Evolutionary conservation across 2,113 vertebrate genomes (phyloP).

Genomic region (Gobius niger): DNA sequence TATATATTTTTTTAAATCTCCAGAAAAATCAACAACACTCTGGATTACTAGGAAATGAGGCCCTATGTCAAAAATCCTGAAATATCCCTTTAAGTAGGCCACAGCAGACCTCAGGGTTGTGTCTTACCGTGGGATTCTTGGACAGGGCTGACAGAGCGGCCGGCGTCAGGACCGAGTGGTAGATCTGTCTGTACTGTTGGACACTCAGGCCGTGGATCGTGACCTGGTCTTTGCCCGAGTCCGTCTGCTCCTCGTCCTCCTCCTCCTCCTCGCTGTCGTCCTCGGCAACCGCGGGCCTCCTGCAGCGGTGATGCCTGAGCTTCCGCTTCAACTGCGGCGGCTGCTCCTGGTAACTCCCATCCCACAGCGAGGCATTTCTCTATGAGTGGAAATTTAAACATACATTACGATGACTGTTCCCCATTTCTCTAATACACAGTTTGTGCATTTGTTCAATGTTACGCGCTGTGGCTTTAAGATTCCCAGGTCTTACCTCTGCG

Average conservation of each 20-base stretch:
- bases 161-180: constrained; percentile 28
- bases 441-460: too few relatives aligned
- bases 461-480: background rate
- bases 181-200: constrained; percentile 39
- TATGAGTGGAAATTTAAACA: background rate
- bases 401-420: too few relatives aligned
- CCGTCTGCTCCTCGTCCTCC: background rate
- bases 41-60: too few relatives aligned
- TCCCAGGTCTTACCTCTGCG: background rate
- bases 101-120: background rate
- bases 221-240: background rate
- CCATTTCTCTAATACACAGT: background rate
- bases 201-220: constrained; percentile 43
- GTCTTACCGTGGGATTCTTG: background rate
- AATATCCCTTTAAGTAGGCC: too few relatives aligned
- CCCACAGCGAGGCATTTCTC: background rate
- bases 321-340: background rate
- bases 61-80: too few relatives aligned
- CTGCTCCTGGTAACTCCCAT: background rate
- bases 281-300: background rate
- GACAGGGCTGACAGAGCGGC: background rate
- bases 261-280: background rate
- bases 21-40: too few relatives aligned
- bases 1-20: too few relatives aligned
- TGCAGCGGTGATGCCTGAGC: background rate